These are phyloP conservation scores for Euplexia lucipara DNA, from an alignment of 2,888 invertebrate species.

Conservation along the genomic window DNA sequence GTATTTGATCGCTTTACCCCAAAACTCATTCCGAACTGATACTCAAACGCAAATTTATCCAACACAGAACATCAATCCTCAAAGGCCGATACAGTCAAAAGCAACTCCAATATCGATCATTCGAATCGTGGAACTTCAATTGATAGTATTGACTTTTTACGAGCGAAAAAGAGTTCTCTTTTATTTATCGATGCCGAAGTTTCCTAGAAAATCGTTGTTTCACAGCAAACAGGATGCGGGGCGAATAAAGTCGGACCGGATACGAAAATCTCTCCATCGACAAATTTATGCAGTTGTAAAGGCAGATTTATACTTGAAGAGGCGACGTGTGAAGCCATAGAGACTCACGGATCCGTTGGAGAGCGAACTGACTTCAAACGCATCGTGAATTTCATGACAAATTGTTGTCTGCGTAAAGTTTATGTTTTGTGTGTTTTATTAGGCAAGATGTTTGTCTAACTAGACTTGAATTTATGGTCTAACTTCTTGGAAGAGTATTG, in stretches of 20 bases:
- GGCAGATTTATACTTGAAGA: conserved; percentile 85
- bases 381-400: conserved; percentile 57
- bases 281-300: conserved; percentile 89
- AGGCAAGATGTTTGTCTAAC: conserved; percentile 48
- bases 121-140: conserved; percentile 56
- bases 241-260: conserved; percentile 83
- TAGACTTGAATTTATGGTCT: conserved; percentile 39
- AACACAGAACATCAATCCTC: conserved; percentile 40
- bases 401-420: conserved; percentile 49
- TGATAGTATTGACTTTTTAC: conserved; percentile 63
- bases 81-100: conserved; percentile 52
- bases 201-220: conserved; percentile 75
- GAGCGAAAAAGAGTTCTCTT: conserved; percentile 62
- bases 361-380: conserved; percentile 55
- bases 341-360: conserved; percentile 63
- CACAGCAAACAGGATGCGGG: conserved; percentile 81
- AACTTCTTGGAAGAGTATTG: conserved; percentile 43
- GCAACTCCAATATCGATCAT: conserved; percentile 56
- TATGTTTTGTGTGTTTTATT: conserved; percentile 50
- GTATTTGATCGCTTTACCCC: conserved; percentile 37
- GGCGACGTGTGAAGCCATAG: conserved; percentile 80
- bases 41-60: conserved; percentile 40
- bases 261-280: conserved; percentile 87
- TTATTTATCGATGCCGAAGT: conserved; percentile 68
- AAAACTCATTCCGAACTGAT: conserved; percentile 45